These are phyloP conservation scores for Lithobius niger DNA, from an alignment of 1,140 invertebrate species.

Conservation along the genomic window DNA sequence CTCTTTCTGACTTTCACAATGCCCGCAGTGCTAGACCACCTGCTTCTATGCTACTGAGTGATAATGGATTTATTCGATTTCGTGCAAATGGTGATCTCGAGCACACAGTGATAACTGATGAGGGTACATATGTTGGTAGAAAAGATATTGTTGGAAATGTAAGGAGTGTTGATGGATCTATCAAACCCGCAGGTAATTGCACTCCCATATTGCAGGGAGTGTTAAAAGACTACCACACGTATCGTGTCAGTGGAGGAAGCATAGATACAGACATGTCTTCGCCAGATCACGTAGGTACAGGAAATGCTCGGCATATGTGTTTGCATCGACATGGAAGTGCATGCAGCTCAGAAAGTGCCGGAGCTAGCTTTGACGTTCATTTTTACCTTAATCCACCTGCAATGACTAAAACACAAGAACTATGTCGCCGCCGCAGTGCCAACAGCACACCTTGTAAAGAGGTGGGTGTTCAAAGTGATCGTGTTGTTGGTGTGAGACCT, in stretches of 20 bases:
- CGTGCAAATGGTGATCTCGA: constrained; percentile 34
- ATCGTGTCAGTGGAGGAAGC: not conserved
- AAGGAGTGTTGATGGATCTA: too few relatives aligned
- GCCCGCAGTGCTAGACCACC: constrained; percentile 20
- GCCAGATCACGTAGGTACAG: not conserved
- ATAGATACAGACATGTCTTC: constrained; percentile 1
- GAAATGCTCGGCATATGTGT: too few relatives aligned
- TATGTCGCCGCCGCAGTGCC: constrained; percentile 3
- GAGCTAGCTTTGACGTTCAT: constrained; percentile 26
- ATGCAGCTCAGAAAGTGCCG: constrained; percentile 28
- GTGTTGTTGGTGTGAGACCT: not conserved
- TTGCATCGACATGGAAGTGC: constrained; percentile 21
- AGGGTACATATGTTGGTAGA: too few relatives aligned
- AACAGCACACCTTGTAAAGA: not conserved
- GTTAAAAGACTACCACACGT: constrained; percentile 1
- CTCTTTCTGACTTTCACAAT: not conserved
- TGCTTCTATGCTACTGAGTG: constrained; percentile 69
- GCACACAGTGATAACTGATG: constrained; percentile 20
- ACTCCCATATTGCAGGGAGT: too few relatives aligned
- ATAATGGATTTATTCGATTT: constrained; percentile 70
- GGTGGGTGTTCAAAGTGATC: not conserved
- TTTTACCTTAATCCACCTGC: constrained; percentile 16
- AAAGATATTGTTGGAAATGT: too few relatives aligned
- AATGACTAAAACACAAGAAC: constrained; percentile 12
- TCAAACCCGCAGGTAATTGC: too few relatives aligned